Evolutionary conservation across 30 jellyfish, hydroid and myxozoan species (phyloP).

Genomic region (Phacellophora camtschatica): DNA sequence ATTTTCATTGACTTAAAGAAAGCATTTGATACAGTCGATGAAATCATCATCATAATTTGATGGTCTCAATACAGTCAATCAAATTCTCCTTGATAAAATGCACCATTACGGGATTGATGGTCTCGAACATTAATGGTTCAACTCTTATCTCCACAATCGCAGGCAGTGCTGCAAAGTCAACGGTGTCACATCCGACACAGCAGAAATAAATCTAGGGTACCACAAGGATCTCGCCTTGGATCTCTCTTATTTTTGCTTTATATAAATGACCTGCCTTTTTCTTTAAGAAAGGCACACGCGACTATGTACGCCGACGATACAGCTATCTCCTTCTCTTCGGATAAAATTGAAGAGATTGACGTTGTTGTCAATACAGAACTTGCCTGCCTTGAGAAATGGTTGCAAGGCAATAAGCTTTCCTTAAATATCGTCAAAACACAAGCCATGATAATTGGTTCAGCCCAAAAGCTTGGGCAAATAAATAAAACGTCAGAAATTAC

Average conservation of each 20-base stretch:
- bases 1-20: too few relatives aligned
- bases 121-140: slow-evolving; percentile 13
- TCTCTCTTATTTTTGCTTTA: slow-evolving; percentile 6
- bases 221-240: slow-evolving; percentile 46
- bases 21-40: too few relatives aligned
- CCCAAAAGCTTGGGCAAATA: slow-evolving; percentile 10
- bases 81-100: too few relatives aligned
- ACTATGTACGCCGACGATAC: slow-evolving; percentile 24
- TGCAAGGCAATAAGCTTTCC: slow-evolving; percentile 1
- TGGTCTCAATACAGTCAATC: too few relatives aligned
- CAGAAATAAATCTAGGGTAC: neutral
- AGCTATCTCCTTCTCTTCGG: slow-evolving; percentile 20
- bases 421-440: too few relatives aligned
- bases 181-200: neutral
- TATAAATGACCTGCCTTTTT: neutral
- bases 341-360: slow-evolving; percentile 16
- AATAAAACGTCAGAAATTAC: slow-evolving; percentile 4
- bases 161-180: slow-evolving; percentile 42
- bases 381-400: slow-evolving; percentile 21
- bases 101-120: too few relatives aligned
- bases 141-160: slow-evolving; percentile 7
- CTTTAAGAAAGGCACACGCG: neutral
- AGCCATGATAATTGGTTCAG: slow-evolving; percentile 6
- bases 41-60: too few relatives aligned
- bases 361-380: slow-evolving; percentile 29